Evolutionary conservation across 2,888 invertebrate genomes (phyloP), one percentile per base, ranked within the genome.

Genomic region (Volucella zonaria): DNA sequence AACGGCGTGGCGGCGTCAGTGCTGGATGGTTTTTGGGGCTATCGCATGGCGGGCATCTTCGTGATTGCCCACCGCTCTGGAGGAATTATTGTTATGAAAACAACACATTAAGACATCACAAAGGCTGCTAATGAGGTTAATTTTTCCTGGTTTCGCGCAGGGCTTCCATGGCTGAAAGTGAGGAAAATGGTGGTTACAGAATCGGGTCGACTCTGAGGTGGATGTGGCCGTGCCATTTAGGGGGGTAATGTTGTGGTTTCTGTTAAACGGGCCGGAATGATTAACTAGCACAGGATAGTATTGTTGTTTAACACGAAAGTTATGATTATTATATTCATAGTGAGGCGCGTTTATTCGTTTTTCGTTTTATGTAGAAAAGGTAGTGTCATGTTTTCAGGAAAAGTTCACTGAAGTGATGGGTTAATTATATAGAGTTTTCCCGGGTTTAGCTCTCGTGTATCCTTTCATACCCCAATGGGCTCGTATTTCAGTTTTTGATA

Each of bases 91-190:
- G 61, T 81, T 81, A 76, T 64, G 73, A 81, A 83, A 80, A 86
- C 83, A 83, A 86, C 81, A 86, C 86, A 87, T 87, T 87, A 87
- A 86, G 87, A 87, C 86, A 86, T 87, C 87, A 87, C 87, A 87
- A 87, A 87, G 78, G 82, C 86, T 78, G 77, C 82, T 87, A 87
- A 87, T 87, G 87, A 86, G 87, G 82, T 85, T 85, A 85, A 85
- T 80, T 77, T 85, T 80, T 80, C 70, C 67, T 82, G 75, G 64
- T 56, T 81, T 59, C 70, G 66, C 66, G 45, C 15, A 54, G 11
- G 52, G 59, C 45, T 38, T 42, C 31, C 47, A 14, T 40, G 42
- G 56, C 18, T 59, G 43, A 9, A 59, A 66, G 75, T 75, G 64
- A 31, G 31, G 70, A 66, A 79, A 70, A 66, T 51, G 58, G 68